Conservation (phyloP, 2,888 invertebrate genomes). For the Drosophila nr. fundita region DNA sequence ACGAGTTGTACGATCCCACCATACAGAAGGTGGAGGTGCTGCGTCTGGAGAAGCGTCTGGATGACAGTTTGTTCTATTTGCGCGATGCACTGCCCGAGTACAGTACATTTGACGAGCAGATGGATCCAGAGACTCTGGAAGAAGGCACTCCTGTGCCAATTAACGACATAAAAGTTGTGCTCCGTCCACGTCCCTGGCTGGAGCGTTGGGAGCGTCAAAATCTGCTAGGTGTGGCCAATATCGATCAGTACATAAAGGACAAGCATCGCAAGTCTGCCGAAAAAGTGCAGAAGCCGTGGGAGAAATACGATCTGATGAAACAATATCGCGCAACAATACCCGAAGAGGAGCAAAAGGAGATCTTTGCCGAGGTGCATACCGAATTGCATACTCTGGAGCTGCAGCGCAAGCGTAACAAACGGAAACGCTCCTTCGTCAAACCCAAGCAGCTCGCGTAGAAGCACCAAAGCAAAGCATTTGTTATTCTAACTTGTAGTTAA, state of each 20-base stretch:
- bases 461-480: slow-evolving; percentile 34
- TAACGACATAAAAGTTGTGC: slow-evolving; percentile 90
- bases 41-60: slow-evolving; percentile 95
- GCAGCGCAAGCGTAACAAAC: slow-evolving; percentile 87
- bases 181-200: slow-evolving; percentile 95
- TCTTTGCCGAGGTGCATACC: slow-evolving; percentile 93
- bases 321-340: slow-evolving; percentile 95
- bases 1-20: slow-evolving; percentile 96
- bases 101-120: slow-evolving; percentile 95
- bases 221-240: slow-evolving; percentile 90
- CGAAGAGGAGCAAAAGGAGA: slow-evolving; percentile 93
- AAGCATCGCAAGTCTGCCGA: slow-evolving; percentile 87
- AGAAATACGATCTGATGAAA: slow-evolving; percentile 97
- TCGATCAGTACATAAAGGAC: slow-evolving; percentile 86
- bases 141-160: slow-evolving; percentile 92
- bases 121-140: slow-evolving; percentile 93
- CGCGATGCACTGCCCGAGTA: slow-evolving; percentile 95
- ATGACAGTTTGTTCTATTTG: slow-evolving; percentile 94
- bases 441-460: slow-evolving; percentile 86
- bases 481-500: slow-evolving; percentile 54
- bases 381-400: slow-evolving; percentile 90
- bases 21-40: slow-evolving; percentile 95
- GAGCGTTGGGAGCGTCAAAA: slow-evolving; percentile 94
- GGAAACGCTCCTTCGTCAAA: slow-evolving; percentile 87
- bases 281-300: slow-evolving; percentile 90